These are phyloP conservation scores for Chrysomela aeneicollis DNA, from an alignment of 2,888 invertebrate species.

Conservation along the genomic window DNA sequence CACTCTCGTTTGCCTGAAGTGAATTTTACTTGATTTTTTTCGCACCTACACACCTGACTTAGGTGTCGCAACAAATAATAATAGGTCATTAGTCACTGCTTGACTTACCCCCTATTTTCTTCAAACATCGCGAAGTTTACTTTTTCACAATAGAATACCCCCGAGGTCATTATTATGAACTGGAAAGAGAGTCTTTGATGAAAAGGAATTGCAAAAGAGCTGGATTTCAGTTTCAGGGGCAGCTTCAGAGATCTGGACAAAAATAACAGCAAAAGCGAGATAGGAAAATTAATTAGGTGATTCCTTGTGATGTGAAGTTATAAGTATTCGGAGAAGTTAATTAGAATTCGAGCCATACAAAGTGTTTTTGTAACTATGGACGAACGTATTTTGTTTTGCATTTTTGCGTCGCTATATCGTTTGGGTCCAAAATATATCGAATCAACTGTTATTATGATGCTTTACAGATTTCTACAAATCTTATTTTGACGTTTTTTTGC, in stretches of 20 bases:
- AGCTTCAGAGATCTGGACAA: neutral
- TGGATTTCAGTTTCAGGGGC: neutral
- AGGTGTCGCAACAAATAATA: neutral
- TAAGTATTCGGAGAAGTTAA: neutral
- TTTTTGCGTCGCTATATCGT: no score
- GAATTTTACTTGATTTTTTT: neutral
- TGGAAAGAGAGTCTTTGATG: neutral
- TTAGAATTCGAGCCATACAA: neutral
- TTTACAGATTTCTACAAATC: no score
- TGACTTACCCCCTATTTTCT: neutral
- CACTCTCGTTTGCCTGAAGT: no score
- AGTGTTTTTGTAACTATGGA: no score
- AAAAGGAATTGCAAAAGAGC: neutral
- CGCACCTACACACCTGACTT: neutral
- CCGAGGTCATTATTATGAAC: neutral
- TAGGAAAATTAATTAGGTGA: slow-evolving; percentile 33
- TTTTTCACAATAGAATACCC: neutral
- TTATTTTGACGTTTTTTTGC: no score
- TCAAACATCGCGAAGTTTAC: neutral
- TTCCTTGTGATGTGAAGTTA: slow-evolving; percentile 13
- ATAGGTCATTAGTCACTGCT: neutral
- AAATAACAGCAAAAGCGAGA: slow-evolving; percentile 15
- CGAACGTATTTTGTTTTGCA: no score
- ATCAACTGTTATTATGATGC: no score
- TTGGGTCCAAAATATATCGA: no score